phyloP scores from a whole-genome alignment of 1,140 invertebrate species.

The Carposina sasakii region DNA sequence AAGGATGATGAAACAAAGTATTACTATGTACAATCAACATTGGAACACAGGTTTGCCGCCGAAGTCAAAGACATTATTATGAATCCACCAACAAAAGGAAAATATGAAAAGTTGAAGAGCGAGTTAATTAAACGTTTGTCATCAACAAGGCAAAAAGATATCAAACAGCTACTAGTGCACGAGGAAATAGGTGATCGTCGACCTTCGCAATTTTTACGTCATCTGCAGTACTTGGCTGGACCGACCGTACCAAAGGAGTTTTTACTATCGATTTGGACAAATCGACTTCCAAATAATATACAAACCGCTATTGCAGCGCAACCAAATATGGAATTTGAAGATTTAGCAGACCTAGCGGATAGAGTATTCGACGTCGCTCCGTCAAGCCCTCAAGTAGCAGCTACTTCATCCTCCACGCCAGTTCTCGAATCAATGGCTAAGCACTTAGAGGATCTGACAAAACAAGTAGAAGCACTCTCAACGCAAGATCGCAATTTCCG shows the following conservation, averaged over 20 bases:
- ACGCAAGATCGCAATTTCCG: background rate
- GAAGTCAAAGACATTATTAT: conserved; percentile 18
- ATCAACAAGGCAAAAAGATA: conserved; percentile 19
- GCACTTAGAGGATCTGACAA: background rate
- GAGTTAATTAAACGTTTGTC: conserved; percentile 28
- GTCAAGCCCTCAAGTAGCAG: conserved; percentile 8
- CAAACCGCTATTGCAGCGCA: conserved; percentile 18
- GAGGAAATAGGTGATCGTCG: conserved; percentile 25
- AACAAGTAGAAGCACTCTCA: background rate
- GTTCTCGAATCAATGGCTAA: background rate
- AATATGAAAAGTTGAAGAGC: conserved; percentile 30
- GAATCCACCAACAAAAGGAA: conserved; percentile 10
- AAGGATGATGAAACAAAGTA: conserved; percentile 31
- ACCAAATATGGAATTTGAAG: conserved; percentile 2
- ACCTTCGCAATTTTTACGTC: conserved; percentile 24
- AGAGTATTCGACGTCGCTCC: conserved; percentile 11
- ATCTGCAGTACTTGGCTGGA: conserved; percentile 10
- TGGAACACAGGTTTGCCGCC: conserved; percentile 7
- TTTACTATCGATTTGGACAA: conserved; percentile 17
- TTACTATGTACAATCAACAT: conserved; percentile 16
- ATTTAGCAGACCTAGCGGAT: conserved; percentile 18
- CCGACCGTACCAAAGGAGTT: conserved; percentile 22
- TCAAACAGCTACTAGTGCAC: conserved; percentile 10
- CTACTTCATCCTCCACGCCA: background rate
- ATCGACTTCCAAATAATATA: conserved; percentile 8